These are phyloP conservation scores for Mesocricetus auratus DNA, from an alignment of 2,113 vertebrate genomes.

Conservation along the genomic window DNA sequence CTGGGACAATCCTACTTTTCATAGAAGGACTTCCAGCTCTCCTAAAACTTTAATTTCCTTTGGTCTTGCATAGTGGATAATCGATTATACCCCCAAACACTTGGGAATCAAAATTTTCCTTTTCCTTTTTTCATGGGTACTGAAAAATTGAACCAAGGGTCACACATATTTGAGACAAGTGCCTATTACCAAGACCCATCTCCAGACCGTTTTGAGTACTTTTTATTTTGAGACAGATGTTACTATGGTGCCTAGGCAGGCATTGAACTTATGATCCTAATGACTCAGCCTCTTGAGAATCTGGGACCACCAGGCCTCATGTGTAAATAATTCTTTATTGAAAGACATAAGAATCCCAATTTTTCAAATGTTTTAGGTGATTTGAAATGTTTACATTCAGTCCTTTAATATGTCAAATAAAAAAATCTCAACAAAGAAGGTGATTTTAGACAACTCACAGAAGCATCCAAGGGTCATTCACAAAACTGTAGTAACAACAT, in stretches of 20 bases:
- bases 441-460: not conserved
- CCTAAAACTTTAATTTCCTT: not conserved
- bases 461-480: not conserved
- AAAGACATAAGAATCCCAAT: not conserved
- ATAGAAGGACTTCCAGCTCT: not conserved
- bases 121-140: not conserved
- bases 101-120: not conserved
- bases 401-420: not conserved
- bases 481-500: not conserved
- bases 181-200: not conserved
- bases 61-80: not conserved
- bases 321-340: not conserved
- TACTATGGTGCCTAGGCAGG: not conserved
- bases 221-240: not conserved
- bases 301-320: not conserved
- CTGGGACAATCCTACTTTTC: not conserved
- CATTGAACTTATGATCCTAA: not conserved
- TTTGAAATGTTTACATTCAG: constrained; percentile 4
- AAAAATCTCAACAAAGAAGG: constrained; percentile 3
- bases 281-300: not conserved
- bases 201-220: not conserved
- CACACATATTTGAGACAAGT: not conserved
- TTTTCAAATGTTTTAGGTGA: not conserved
- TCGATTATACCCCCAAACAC: not conserved
- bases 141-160: not conserved